phyloP scores from a whole-genome alignment of 2,113 vertebrate species.

The Festucalex cinctus region DNA sequence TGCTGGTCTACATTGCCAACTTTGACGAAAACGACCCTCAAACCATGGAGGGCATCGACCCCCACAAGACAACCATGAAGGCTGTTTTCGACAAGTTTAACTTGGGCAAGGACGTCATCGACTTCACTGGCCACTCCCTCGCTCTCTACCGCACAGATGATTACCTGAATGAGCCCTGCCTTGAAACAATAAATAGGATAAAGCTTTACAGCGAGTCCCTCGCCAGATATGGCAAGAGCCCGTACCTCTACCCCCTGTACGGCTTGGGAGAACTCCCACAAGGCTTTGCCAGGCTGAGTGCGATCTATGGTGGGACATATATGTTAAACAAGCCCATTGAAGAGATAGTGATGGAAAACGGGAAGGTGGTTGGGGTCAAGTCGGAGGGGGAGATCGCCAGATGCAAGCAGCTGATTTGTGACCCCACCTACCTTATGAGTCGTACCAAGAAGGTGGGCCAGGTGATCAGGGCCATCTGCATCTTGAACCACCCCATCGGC shows the following conservation, averaged over 20 bases:
- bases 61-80: constrained; percentile 84
- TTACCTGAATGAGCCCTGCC: constrained; percentile 89
- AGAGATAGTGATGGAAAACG: constrained; percentile 89
- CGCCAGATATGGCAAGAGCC: constrained; percentile 92
- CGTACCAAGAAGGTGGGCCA: constrained; percentile 83
- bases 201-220: constrained; percentile 98
- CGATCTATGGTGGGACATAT: constrained; percentile 98
- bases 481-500: constrained; percentile 89
- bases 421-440: constrained; percentile 88
- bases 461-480: constrained; percentile 91
- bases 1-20: constrained; percentile 82
- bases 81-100: constrained; percentile 87
- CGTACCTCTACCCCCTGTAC: constrained; percentile 97
- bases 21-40: constrained; percentile 87
- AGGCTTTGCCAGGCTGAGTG: constrained; percentile 95
- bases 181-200: constrained; percentile 89
- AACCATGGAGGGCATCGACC: constrained; percentile 83
- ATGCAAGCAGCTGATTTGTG: constrained; percentile 98
- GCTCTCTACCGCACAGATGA: constrained; percentile 96
- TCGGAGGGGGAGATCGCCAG: constrained; percentile 96
- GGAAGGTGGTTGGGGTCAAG: constrained; percentile 93
- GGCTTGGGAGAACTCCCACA: constrained; percentile 96
- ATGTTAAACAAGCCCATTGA: constrained; percentile 99
- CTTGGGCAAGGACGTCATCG: constrained; percentile 86
- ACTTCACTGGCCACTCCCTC: constrained; percentile 95